Percentiles rank a stretch among this genome's conserved stretches.
Evolutionary conservation across 1,140 invertebrate species (phyloP).

Genomic region (Pseudomyrmex dendroicus): DNA sequence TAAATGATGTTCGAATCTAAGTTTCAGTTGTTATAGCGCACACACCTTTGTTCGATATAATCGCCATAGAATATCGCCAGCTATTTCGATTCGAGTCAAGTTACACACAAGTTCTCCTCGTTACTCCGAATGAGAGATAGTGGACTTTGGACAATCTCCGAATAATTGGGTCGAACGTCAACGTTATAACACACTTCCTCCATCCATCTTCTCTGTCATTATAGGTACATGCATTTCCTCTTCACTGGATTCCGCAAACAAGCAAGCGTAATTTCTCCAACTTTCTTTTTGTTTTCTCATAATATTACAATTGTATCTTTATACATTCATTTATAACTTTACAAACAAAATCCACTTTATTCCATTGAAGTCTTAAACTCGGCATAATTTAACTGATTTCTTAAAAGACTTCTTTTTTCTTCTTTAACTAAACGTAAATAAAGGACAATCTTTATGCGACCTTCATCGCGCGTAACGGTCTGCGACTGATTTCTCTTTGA

Average conservation of each 20-base stretch:
- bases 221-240: constrained; percentile 33
- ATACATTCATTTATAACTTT: constrained; percentile 7
- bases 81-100: constrained; percentile 53
- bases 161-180: constrained; percentile 57
- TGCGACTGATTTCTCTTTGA: constrained; percentile 9
- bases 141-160: constrained; percentile 48
- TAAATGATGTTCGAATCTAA: constrained; percentile 48
- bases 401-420: background rate
- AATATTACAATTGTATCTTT: background rate
- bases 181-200: constrained; percentile 34
- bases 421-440: background rate
- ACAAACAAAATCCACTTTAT: constrained; percentile 39
- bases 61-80: constrained; percentile 40
- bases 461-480: constrained; percentile 6
- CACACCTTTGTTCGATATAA: constrained; percentile 45
- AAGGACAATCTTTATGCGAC: constrained; percentile 26
- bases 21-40: constrained; percentile 43
- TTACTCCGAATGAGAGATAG: constrained; percentile 29
- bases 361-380: constrained; percentile 10
- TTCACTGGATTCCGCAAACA: constrained; percentile 16
- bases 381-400: constrained; percentile 19
- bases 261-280: background rate
- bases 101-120: constrained; percentile 40
- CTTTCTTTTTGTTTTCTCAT: background rate
- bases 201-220: constrained; percentile 27